phyloP scores from a whole-genome alignment of 2,113 vertebrate genomes.

The Oriolus oriolus region DNA sequence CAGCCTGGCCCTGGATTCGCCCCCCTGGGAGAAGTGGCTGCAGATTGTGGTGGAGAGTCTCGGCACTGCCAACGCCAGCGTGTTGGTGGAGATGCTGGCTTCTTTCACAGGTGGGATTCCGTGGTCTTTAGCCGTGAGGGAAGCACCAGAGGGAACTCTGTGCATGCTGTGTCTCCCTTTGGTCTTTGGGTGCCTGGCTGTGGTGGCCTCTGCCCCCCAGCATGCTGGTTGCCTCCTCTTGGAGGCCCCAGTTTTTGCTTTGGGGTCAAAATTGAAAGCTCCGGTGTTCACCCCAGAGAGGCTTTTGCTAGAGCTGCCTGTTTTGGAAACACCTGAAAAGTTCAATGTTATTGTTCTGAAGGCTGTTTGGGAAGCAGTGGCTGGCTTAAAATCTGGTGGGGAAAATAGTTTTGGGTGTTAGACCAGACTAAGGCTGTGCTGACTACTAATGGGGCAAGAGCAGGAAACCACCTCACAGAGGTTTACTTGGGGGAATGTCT shows the following conservation, averaged over 20 bases:
- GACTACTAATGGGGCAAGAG: not conserved
- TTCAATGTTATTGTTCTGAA: not conserved
- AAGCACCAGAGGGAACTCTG: not conserved
- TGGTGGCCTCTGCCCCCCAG: not conserved
- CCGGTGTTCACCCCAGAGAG: not conserved
- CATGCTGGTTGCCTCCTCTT: not conserved
- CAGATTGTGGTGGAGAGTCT: slow-evolving; percentile 78
- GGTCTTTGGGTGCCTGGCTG: not conserved
- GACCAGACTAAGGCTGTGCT: not conserved
- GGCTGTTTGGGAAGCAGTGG: not conserved
- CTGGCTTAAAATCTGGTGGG: not conserved
- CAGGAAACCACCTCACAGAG: not conserved
- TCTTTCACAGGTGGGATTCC: slow-evolving; percentile 80
- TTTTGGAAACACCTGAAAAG: not conserved
- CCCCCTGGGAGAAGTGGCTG: slow-evolving; percentile 90
- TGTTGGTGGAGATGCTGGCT: slow-evolving; percentile 72
- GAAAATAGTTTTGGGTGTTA: not conserved
- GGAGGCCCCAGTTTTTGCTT: not conserved
- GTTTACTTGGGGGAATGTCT: not conserved
- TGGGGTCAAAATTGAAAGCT: not conserved
- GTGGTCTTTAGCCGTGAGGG: not conserved
- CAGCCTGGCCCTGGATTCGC: slow-evolving; percentile 69
- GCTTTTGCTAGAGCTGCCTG: not conserved
- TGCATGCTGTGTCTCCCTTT: not conserved
- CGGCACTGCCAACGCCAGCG: slow-evolving; percentile 25